phyloP scores from a whole-genome alignment of 64 coral and sea anemone genomes.

The Porites australiensis region DNA sequence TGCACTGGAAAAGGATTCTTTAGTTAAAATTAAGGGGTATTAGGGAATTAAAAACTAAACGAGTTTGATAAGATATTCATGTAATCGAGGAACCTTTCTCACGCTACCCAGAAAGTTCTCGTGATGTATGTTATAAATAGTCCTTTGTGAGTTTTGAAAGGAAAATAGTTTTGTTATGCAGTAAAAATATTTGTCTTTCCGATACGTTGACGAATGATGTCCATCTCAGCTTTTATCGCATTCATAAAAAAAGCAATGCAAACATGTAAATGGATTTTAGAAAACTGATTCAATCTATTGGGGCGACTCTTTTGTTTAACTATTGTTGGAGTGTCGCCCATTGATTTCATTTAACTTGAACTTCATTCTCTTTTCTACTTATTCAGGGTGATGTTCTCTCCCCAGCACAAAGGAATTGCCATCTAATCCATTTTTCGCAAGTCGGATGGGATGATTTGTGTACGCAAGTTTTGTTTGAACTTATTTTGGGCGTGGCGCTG shows the following conservation, averaged over 20 bases:
- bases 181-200: conserved; percentile 61
- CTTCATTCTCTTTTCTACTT: not conserved
- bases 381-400: not conserved
- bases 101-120: conserved; percentile 20
- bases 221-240: conserved; percentile 64
- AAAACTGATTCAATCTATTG: conserved; percentile 53
- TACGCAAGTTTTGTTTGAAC: conserved; percentile 29
- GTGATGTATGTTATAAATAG: conserved; percentile 33
- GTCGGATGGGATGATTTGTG: conserved; percentile 20
- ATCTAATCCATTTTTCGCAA: not conserved
- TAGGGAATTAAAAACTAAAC: not conserved
- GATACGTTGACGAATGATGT: conserved; percentile 42
- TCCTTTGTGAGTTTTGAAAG: conserved; percentile 39
- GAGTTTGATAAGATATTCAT: not conserved
- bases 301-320: conserved; percentile 4
- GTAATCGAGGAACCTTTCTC: conserved; percentile 11
- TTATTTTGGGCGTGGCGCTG: conserved; percentile 20
- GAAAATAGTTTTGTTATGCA: conserved; percentile 47
- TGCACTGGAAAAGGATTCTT: not conserved
- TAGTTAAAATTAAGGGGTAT: no score
- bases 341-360: conserved; percentile 25
- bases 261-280: conserved; percentile 54
- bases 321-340: conserved; percentile 31
- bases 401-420: conserved; percentile 45
- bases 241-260: conserved; percentile 59